phyloP scores from a whole-genome alignment of 2,888 invertebrate genomes.

The Mesorhabditis belari region DNA sequence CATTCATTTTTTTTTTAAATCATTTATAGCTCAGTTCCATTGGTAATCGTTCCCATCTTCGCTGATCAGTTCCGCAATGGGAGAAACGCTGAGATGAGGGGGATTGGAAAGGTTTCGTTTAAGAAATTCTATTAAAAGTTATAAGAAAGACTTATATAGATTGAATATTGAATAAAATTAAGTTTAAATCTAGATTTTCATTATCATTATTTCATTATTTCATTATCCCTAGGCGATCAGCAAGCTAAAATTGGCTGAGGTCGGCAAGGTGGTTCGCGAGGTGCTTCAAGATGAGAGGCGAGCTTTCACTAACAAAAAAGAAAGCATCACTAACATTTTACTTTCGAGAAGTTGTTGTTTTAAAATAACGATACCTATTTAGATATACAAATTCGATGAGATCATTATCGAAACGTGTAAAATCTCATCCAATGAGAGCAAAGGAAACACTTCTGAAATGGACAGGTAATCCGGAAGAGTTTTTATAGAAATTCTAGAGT shows the following conservation, averaged over 20 bases:
- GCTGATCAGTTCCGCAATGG: conserved; percentile 50
- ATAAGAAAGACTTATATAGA: no score
- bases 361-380: neutral
- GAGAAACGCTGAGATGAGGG: conserved; percentile 39
- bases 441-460: neutral
- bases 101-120: conserved; percentile 36
- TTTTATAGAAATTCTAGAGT: neutral
- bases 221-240: neutral
- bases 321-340: no score
- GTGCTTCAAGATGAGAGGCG: neutral
- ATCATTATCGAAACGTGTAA: neutral
- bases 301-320: no score
- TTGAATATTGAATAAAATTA: no score
- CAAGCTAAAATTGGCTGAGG: neutral
- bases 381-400: neutral
- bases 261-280: neutral
- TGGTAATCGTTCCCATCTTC: conserved; percentile 45
- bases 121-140: no score
- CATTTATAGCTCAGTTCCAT: conserved; percentile 31
- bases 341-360: no score
- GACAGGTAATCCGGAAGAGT: neutral
- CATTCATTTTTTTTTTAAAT: neutral
- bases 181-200: no score
- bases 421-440: neutral
- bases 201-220: neutral